Evolutionary conservation across 2,888 invertebrate species (phyloP).

Genomic region (Agonopterix arenella): DNA sequence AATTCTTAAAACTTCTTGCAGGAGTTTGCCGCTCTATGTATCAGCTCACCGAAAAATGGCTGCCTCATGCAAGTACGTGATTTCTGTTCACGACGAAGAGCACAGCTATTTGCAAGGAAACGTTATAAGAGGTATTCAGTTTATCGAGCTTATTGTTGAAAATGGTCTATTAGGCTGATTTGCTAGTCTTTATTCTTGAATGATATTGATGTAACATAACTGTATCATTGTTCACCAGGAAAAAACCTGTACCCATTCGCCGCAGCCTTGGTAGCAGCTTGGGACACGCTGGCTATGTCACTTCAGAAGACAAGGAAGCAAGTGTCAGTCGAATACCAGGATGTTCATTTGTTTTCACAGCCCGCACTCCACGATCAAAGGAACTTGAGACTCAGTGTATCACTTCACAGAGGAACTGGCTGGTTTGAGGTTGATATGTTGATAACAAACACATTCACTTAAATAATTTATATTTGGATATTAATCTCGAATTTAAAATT

Average conservation of each 20-base stretch:
- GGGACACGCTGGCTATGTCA: constrained; percentile 82
- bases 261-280: constrained; percentile 81
- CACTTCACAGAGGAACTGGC: constrained; percentile 78
- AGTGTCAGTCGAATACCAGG: constrained; percentile 82
- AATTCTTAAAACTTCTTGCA: constrained; percentile 8
- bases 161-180: too few species aligned
- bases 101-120: constrained; percentile 35
- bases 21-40: constrained; percentile 32
- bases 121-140: constrained; percentile 32
- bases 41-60: constrained; percentile 24
- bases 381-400: constrained; percentile 66
- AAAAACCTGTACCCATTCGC: constrained; percentile 86
- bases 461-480: too few species aligned
- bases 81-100: constrained; percentile 39
- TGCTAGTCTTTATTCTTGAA: too few species aligned
- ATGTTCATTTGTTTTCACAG: constrained; percentile 77
- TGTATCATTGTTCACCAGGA: constrained; percentile 51
- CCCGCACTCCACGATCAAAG: constrained; percentile 76
- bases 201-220: too few species aligned
- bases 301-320: constrained; percentile 72
- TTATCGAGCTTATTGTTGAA: too few species aligned
- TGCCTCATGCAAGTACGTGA: constrained; percentile 26
- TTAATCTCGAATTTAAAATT: too few species aligned
- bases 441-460: constrained; percentile 2
- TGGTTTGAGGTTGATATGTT: constrained; percentile 76